A percentile compares a stretch with the other conserved stretches of the same genome.
Conservation (phyloP, 1,140 invertebrate genomes). For the Holcopasites calliopsidis region DNA sequence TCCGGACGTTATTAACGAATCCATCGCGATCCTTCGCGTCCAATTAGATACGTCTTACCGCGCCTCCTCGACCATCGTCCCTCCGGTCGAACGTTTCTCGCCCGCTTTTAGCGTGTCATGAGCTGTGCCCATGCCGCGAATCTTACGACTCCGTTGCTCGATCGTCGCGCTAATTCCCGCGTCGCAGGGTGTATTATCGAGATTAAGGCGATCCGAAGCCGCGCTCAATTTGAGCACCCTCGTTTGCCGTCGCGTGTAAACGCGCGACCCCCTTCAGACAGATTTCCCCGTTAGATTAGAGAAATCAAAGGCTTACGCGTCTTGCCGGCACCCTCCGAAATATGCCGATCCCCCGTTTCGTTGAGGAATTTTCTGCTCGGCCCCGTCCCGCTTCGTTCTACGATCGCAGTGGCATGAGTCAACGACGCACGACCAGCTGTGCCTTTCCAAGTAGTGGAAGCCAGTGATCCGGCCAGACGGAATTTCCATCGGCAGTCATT, state of each 20-base stretch:
- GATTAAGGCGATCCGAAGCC: slow-evolving; percentile 48
- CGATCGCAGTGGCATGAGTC: too few relatives aligned
- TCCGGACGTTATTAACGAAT: slow-evolving; percentile 2
- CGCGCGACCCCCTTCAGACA: slow-evolving; percentile 14
- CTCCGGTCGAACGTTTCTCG: slow-evolving; percentile 20
- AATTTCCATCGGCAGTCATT: too few relatives aligned
- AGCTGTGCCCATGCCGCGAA: too few relatives aligned
- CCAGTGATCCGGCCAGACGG: too few relatives aligned
- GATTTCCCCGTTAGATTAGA: slow-evolving; percentile 50
- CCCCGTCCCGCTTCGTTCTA: too few relatives aligned
- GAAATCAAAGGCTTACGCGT: slow-evolving; percentile 43
- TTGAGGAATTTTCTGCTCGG: slow-evolving; percentile 21
- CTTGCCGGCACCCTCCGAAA: background rate
- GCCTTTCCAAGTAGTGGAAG: too few relatives aligned
- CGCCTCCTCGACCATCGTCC: slow-evolving; percentile 22
- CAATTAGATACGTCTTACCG: slow-evolving; percentile 28
- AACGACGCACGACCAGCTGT: too few relatives aligned
- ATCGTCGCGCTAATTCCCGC: slow-evolving; percentile 26
- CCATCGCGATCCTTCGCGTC: background rate
- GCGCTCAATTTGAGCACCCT: slow-evolving; percentile 50
- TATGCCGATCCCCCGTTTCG: slow-evolving; percentile 4
- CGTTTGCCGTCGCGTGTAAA: slow-evolving; percentile 24
- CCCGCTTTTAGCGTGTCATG: slow-evolving; percentile 22
- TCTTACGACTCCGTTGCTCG: background rate
- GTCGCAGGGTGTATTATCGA: slow-evolving; percentile 13